Percentiles rank a stretch among this genome's conserved stretches.
Evolutionary conservation across 2,888 invertebrate species (phyloP).

Genomic region (Mamestra brassicae): DNA sequence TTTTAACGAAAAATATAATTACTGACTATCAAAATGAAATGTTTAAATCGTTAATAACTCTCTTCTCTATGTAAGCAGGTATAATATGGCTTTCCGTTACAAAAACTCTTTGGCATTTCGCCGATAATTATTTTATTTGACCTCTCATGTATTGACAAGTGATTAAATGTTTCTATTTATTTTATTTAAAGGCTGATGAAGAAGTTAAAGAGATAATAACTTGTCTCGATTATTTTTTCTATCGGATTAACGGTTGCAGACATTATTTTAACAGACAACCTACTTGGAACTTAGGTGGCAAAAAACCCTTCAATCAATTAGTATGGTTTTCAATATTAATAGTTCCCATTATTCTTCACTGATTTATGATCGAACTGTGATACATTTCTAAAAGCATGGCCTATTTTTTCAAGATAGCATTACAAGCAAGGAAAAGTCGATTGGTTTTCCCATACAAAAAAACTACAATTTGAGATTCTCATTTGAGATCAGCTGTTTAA

Average conservation of each 20-base stretch:
- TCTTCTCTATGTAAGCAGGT: conserved; percentile 41
- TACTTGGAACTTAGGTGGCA: background rate
- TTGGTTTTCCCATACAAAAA: background rate
- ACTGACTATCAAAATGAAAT: conserved; percentile 61
- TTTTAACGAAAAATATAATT: conserved; percentile 60
- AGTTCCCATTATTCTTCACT: background rate
- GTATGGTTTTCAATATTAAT: background rate
- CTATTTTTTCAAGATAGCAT: background rate
- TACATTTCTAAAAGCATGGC: background rate
- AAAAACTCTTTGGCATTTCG: conserved; percentile 35
- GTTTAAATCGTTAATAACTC: conserved; percentile 60
- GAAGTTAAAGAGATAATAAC: conserved; percentile 34
- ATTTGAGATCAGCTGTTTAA: conserved; percentile 49
- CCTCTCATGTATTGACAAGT: conserved; percentile 56
- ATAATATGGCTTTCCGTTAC: conserved; percentile 36
- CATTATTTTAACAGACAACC: conserved; percentile 6
- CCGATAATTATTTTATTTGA: conserved; percentile 57
- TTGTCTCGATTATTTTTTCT: conserved; percentile 8
- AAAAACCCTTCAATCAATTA: background rate
- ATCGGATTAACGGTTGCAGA: conserved; percentile 3
- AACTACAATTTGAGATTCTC: conserved; percentile 16
- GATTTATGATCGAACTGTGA: background rate
- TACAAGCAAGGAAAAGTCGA: background rate
- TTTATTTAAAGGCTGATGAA: conserved; percentile 47
- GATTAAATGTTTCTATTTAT: conserved; percentile 56